Evolutionary conservation across 2,113 vertebrate genomes (phyloP), one percentile per base, ranked within the genome.

Genomic region (Eulemur rufifrons): DNA sequence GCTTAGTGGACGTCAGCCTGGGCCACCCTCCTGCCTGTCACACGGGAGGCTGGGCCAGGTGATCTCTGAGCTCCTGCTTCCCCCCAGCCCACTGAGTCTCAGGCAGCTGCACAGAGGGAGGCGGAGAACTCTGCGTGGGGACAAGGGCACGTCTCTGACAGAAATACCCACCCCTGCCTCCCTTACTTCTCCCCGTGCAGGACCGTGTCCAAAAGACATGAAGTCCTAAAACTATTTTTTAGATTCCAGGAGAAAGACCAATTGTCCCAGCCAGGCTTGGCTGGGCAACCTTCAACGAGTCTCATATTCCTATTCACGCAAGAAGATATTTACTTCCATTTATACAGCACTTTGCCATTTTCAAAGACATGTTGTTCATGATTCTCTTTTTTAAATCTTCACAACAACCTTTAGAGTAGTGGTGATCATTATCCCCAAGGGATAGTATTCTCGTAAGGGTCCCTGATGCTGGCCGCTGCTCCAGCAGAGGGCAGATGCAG

Each of bases 201-300:
- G 13, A 95, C 1, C 20, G 2, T 11, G 14, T 47, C 6, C 42
- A 45, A 74, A 85, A 83, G 25, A 66, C 23, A 61, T 13, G 47
- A 82, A 47, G 2, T 59, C 54, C 80, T 52, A 23, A 77, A 61
- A 21, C 27, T 12, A 29, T 34, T 34, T 61, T 80, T 61, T 39
- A 32, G 29, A 77, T 91, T 76, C 34, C 34, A 80, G 56, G 3
- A 94, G 42, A 94, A 82, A 92, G 64, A 29, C 15, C 34, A 34
- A 9, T 45, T 82, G n/a, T 64, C 29, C 23, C 59, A 27, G 45
- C 25, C 71, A 39, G 77, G 23, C 32, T 42, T 20, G 63, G 20
- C 77, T 29, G 71, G 73, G 23, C 71, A 42, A 21, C 45, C 27
- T 74, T 69, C 11, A 37, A 54, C 32, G 42, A 84, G 69, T 18